phyloP scores from a whole-genome alignment of 2,797 vertebrate species.

The Buphagus erythrorhynchus region DNA sequence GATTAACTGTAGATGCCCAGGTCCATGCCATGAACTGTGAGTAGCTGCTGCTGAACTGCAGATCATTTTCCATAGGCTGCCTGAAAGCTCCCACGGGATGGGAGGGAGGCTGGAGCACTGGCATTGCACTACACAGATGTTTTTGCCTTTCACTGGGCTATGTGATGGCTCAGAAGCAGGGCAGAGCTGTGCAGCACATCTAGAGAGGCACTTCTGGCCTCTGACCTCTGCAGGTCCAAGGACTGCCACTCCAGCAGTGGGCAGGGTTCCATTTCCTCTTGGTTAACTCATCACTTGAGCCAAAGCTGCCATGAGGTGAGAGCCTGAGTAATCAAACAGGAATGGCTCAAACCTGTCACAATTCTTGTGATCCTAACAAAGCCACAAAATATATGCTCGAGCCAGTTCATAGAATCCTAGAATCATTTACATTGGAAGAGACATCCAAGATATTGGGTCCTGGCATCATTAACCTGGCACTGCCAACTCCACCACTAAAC shows the following conservation, averaged over 20 bases:
- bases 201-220: neutral
- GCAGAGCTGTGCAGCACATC: neutral
- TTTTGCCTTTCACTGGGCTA: neutral
- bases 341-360: neutral
- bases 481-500: neutral
- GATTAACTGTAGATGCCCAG: neutral
- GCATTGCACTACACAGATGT: neutral
- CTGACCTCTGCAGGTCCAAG: neutral
- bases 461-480: neutral
- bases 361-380: accelerated
- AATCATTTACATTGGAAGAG: neutral
- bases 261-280: accelerated
- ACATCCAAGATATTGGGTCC: neutral
- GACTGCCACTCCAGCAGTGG: accelerated
- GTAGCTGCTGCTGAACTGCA: neutral
- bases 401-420: neutral
- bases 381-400: neutral
- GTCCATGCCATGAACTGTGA: neutral
- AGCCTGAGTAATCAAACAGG: neutral
- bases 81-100: neutral
- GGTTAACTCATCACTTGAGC: neutral
- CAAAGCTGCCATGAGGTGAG: accelerated
- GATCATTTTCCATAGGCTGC: neutral
- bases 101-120: neutral
- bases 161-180: neutral